Base-by-base conservation (phyloP, 2,113 vertebrate genomes). In the Pelecanoides urinatrix region DNA sequence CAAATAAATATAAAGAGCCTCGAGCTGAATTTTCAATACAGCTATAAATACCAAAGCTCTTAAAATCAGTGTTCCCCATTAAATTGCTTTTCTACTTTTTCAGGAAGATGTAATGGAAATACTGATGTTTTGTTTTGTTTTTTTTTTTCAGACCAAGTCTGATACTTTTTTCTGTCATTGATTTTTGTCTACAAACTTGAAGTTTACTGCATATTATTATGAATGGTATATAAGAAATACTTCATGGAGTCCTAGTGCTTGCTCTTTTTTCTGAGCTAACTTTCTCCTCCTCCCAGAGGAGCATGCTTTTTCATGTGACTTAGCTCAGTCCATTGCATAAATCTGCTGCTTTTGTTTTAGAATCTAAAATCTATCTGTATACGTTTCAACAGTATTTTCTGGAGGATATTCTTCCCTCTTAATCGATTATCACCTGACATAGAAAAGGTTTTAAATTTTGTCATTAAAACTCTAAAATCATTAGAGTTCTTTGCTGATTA, bases 41-140 rank as follows among this genome's bases (percentile, higher is more conserved):
- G 22, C 44, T 8, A 16, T 72, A 75, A 87, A 49, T 42, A 66
- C 10, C 26, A 92, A 87, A 91, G 42, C 14, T 92, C 34, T 84
- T 72, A 38, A 91, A 91, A 78, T 36, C 22, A 30, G 0, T 74
- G 42, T 74, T 8, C 8, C 11, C 8, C 10, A 1, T 20, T 7
- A 27, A 72, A 63, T 71, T 56, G 63, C 50, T 16, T 58, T 76
- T 71, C 16, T 75, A 6, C 8, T 78, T 77, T 52, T 85, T 84
- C 32, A 74, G 32, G 44, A 88, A 72, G 38, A n/a, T 86, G 9
- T 42, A 67, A 58, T 50, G 16, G 66, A 78, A 81, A 85, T 78
- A 63, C 9, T 66, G 6, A 55, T 3, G 0, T 16, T n/a, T n/a
- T n/a, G 15, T 16, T 29, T 29, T 10, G 27, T 2, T 25, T n/a